phyloP scores from a whole-genome alignment of 2,113 vertebrate genomes.

The Notothenia rossii region DNA sequence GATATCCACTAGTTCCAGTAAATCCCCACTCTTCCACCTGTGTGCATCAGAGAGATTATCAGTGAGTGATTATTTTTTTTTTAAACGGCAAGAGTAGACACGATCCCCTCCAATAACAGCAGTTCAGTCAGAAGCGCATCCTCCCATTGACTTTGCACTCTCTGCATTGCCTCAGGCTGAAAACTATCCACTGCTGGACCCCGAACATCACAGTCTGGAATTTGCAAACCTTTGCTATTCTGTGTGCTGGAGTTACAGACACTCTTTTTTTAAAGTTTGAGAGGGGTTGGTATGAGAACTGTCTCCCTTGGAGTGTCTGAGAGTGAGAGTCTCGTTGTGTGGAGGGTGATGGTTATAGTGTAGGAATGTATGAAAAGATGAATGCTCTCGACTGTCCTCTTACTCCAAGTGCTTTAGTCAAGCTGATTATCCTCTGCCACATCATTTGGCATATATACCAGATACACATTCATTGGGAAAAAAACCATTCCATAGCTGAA shows the following conservation, averaged over 20 bases:
- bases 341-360: slow-evolving; percentile 10
- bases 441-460: background rate
- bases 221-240: slow-evolving; percentile 30
- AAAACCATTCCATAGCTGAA: background rate
- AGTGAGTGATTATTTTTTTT: background rate
- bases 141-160: background rate
- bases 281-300: slow-evolving; percentile 24
- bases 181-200: slow-evolving; percentile 16
- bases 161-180: slow-evolving; percentile 16
- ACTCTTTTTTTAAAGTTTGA: slow-evolving; percentile 12
- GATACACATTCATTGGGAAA: background rate
- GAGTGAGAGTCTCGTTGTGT: slow-evolving; percentile 23
- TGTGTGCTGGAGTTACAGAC: slow-evolving; percentile 1
- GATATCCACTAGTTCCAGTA: background rate
- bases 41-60: slow-evolving; percentile 14
- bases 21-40: slow-evolving; percentile 7
- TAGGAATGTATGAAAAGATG: slow-evolving; percentile 49
- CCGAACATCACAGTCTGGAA: slow-evolving; percentile 41
- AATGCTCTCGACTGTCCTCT: slow-evolving; percentile 11
- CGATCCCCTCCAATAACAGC: background rate
- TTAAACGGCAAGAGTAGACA: background rate
- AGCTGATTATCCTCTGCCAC: background rate
- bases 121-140: slow-evolving; percentile 14
- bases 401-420: background rate
- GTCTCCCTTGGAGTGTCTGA: slow-evolving; percentile 27